Conservation (phyloP, 2,888 invertebrate species). For the Nymphalis polychloros region DNA sequence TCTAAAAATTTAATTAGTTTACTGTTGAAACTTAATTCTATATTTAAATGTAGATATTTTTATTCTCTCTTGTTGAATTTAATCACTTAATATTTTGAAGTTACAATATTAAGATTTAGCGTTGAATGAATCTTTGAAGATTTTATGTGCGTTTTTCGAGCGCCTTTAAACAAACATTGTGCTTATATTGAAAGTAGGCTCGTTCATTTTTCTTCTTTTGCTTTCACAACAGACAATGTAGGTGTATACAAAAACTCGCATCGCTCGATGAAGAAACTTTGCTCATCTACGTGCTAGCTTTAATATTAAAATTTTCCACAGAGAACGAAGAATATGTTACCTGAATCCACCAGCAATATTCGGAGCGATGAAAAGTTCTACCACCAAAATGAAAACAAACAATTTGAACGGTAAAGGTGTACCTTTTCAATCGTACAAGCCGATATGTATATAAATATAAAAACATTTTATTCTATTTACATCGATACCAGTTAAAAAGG, state of each 20-base stretch:
- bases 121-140: constrained; percentile 15
- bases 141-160: constrained; percentile 23
- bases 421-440: neutral
- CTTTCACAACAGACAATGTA: constrained; percentile 34
- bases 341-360: constrained; percentile 8
- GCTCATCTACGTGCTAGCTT: constrained; percentile 37
- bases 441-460: too few species aligned
- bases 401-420: neutral
- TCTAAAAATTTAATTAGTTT: too few species aligned
- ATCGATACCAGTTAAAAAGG: too few species aligned
- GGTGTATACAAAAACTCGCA: constrained; percentile 35
- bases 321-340: constrained; percentile 18
- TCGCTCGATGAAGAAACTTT: constrained; percentile 38
- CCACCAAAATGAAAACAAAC: neutral
- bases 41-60: too few species aligned
- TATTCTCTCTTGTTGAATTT: too few species aligned
- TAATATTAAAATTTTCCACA: constrained; percentile 34
- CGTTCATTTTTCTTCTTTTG: constrained; percentile 35
- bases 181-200: constrained; percentile 35
- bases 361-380: constrained; percentile 1
- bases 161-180: constrained; percentile 34
- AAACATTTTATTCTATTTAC: too few species aligned
- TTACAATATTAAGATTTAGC: neutral
- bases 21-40: too few species aligned
- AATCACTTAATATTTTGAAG: neutral